Percentiles rank a stretch among this genome's conserved stretches.
Evolutionary conservation across 2,113 vertebrate genomes (phyloP).

Genomic region (Cepphus grylle): DNA sequence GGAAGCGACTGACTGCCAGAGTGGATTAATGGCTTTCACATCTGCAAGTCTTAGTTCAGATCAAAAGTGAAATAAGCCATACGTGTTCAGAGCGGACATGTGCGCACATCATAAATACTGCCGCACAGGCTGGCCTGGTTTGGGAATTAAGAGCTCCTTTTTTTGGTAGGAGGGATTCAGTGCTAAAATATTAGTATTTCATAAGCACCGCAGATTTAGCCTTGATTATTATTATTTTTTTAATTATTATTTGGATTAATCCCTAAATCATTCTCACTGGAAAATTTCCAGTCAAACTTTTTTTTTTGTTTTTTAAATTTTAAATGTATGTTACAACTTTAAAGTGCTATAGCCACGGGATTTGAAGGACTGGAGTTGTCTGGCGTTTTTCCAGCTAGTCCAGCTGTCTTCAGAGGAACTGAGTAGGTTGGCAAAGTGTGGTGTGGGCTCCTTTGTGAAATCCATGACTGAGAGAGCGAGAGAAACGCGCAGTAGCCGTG

Average conservation of each 20-base stretch:
- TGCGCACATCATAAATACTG: not conserved
- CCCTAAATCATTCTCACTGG: not conserved
- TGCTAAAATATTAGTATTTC: not conserved
- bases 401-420: not conserved
- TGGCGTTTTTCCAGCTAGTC: not conserved
- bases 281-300: not conserved
- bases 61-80: conserved; percentile 14
- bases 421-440: not conserved
- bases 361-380: not conserved
- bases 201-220: not conserved
- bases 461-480: not conserved
- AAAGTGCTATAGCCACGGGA: not conserved
- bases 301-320: not conserved
- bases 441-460: not conserved
- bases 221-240: not conserved
- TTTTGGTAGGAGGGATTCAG: not conserved
- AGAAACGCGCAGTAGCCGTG: not conserved
- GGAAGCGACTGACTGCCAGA: not conserved
- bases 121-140: not conserved
- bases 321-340: not conserved
- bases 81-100: not conserved
- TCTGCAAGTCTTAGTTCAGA: conserved; percentile 4
- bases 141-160: not conserved
- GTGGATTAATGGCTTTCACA: conserved; percentile 15
- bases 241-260: not conserved